These are phyloP conservation scores for Helicoverpa zea DNA, from an alignment of 1,140 invertebrate species.

Conservation along the genomic window DNA sequence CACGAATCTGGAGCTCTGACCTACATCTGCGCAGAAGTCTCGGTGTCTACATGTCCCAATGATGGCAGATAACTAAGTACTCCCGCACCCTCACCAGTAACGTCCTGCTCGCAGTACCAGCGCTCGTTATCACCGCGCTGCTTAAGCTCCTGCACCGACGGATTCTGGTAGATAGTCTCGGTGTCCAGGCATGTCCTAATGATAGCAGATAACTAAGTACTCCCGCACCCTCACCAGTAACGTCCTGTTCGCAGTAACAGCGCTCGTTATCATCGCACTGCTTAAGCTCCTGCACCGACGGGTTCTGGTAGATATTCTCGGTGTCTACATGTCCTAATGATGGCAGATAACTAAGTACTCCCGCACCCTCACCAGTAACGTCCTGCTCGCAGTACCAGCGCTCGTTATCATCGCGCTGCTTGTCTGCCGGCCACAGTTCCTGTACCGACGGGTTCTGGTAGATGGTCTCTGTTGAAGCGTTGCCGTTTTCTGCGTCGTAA, in stretches of 20 bases:
- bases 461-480: constrained; percentile 74
- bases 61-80: background rate
- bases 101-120: constrained; percentile 43
- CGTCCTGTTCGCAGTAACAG: constrained; percentile 41
- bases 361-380: constrained; percentile 3
- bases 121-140: constrained; percentile 47
- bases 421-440: constrained; percentile 61
- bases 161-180: constrained; percentile 73
- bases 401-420: constrained; percentile 47
- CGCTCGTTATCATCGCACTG: constrained; percentile 47
- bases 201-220: background rate
- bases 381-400: constrained; percentile 44
- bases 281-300: constrained; percentile 63
- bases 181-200: constrained; percentile 40
- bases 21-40: too few species aligned
- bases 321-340: constrained; percentile 39
- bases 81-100: constrained; percentile 1
- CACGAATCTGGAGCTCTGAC: too few species aligned
- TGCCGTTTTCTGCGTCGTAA: constrained; percentile 73
- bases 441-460: constrained; percentile 69
- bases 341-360: background rate
- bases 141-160: constrained; percentile 63
- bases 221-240: constrained; percentile 1
- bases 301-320: constrained; percentile 73
- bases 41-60: constrained; percentile 48